Conservation (phyloP, 2,888 invertebrate species). For the Ptychoptera contaminata region DNA sequence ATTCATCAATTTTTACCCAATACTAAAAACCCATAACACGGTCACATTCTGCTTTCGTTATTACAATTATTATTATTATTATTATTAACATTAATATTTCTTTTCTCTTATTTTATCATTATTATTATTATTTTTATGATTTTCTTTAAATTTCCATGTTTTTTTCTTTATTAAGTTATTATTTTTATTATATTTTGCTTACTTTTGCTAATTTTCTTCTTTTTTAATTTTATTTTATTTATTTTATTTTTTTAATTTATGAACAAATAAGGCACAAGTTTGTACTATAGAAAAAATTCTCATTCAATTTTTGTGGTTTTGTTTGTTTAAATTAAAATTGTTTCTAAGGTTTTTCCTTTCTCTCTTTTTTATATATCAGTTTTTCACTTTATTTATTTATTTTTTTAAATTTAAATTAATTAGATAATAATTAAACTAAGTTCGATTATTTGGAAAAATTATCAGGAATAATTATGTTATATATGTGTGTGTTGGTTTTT, state of each 20-base stretch:
- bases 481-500: too few relatives aligned
- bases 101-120: too few relatives aligned
- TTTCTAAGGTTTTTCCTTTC: constrained; percentile 1
- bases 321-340: not conserved
- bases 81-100: too few relatives aligned
- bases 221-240: constrained; percentile 7
- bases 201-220: constrained; percentile 8
- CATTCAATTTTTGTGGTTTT: constrained; percentile 8
- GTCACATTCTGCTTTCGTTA: too few relatives aligned
- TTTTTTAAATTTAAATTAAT: not conserved
- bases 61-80: too few relatives aligned
- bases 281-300: constrained; percentile 15
- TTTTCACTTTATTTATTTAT: not conserved
- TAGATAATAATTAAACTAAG: too few relatives aligned
- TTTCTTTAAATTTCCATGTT: too few relatives aligned
- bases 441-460: constrained; percentile 2
- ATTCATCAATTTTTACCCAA: too few relatives aligned
- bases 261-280: constrained; percentile 16
- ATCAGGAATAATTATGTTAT: not conserved
- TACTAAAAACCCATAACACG: too few relatives aligned
- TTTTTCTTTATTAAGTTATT: not conserved
- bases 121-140: too few relatives aligned
- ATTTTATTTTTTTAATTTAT: constrained; percentile 7
- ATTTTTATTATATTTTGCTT: not conserved
- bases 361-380: not conserved